Evolutionary conservation across 2,797 vertebrate species (phyloP).

Genomic region (Nannoperca obscura): DNA sequence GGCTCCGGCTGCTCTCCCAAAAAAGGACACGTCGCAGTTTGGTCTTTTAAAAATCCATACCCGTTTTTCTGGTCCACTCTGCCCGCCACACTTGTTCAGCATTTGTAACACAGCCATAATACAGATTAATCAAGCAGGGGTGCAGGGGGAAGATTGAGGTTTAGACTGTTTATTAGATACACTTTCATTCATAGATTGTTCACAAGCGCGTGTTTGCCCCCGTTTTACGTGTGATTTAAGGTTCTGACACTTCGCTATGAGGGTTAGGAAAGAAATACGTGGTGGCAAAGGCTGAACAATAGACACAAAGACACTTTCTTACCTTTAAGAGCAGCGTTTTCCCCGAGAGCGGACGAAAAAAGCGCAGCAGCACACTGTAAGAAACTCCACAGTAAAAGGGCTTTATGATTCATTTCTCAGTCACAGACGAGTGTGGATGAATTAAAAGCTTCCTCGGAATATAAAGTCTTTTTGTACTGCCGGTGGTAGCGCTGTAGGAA

Average conservation of each 20-base stretch:
- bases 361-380: slow-evolving; percentile 59
- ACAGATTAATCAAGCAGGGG: neutral
- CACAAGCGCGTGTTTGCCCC: neutral
- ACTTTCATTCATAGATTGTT: neutral
- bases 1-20: slow-evolving; percentile 33
- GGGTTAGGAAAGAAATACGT: neutral
- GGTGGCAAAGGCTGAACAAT: slow-evolving; percentile 47
- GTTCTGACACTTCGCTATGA: slow-evolving; percentile 2
- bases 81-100: slow-evolving; percentile 45
- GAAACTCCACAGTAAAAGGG: slow-evolving; percentile 70
- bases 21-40: slow-evolving; percentile 69
- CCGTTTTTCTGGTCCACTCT: slow-evolving; percentile 51
- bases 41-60: slow-evolving; percentile 42
- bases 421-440: slow-evolving; percentile 36
- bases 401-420: slow-evolving; percentile 73
- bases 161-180: accelerated
- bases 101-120: slow-evolving; percentile 23
- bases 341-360: slow-evolving; percentile 49
- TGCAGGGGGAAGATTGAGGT: accelerated
- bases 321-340: slow-evolving; percentile 75
- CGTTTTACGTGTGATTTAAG: neutral
- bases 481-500: neutral
- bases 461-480: slow-evolving; percentile 11
- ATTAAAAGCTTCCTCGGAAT: slow-evolving; percentile 28
- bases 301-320: slow-evolving; percentile 49